Percentiles rank a stretch among this genome's conserved stretches.
These are phyloP conservation scores for Psilopogon haemacephalus DNA, from an alignment of 2,113 vertebrate genomes.

Conservation along the genomic window DNA sequence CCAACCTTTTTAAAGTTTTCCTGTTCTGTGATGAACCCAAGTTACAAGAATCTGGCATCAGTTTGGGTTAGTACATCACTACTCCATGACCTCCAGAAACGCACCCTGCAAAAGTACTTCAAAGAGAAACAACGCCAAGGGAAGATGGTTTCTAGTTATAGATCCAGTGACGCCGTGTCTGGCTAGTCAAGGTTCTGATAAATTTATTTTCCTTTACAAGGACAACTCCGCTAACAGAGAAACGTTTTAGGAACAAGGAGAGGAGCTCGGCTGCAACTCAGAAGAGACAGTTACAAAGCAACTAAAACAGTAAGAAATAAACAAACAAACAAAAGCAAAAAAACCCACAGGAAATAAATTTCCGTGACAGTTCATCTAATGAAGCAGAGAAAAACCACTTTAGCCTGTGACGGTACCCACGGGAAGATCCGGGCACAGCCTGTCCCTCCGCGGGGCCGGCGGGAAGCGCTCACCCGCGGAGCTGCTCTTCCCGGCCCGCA, in stretches of 20 bases:
- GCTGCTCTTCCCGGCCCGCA: background rate
- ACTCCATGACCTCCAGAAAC: background rate
- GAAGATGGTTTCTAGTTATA: background rate
- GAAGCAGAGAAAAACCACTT: background rate
- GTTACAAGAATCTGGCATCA: fast-evolving
- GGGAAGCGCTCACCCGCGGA: background rate
- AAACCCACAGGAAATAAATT: background rate
- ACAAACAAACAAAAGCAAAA: too few species aligned
- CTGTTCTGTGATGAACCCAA: fast-evolving
- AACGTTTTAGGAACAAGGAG: background rate
- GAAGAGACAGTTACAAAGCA: background rate
- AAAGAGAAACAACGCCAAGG: background rate
- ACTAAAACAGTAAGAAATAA: too few species aligned
- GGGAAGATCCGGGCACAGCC: background rate
- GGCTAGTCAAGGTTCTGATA: background rate
- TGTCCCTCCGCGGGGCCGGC: background rate
- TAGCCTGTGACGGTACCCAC: fast-evolving
- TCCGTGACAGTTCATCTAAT: background rate
- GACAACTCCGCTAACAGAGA: background rate
- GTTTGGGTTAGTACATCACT: fast-evolving
- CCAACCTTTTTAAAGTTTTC: background rate
- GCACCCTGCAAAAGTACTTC: background rate
- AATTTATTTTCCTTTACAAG: background rate
- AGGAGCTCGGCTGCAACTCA: background rate
- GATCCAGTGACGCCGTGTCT: fast-evolving